Percentiles rank a stretch among this genome's conserved stretches.
These are phyloP conservation scores for Lasioglossum albipes DNA, from an alignment of 1,140 invertebrate genomes.

Conservation along the genomic window DNA sequence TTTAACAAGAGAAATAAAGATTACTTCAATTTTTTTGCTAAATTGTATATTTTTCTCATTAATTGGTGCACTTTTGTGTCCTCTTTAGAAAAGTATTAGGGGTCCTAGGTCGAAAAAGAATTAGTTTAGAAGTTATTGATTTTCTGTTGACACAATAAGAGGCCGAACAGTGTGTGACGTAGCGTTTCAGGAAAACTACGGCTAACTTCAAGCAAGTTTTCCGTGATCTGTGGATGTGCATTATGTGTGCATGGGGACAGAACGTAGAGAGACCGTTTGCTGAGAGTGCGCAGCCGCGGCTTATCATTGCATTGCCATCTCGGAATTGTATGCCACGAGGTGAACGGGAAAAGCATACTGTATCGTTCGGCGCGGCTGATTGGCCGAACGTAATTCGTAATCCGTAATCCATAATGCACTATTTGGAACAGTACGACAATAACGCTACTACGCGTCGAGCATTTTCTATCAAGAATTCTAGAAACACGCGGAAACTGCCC, in stretches of 20 bases:
- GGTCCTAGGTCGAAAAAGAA: too few relatives aligned
- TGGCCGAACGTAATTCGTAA: conserved; percentile 9
- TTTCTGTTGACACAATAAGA: too few relatives aligned
- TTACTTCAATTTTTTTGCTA: too few relatives aligned
- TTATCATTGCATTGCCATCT: conserved; percentile 34
- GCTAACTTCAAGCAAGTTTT: conserved; percentile 44
- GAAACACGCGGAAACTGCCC: neutral
- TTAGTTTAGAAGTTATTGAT: too few relatives aligned
- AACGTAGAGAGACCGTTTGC: neutral
- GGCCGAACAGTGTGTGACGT: too few relatives aligned
- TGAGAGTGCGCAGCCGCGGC: conserved; percentile 48
- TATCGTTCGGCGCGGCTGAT: conserved; percentile 12
- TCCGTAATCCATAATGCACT: neutral
- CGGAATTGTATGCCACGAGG: neutral
- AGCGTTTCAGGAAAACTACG: neutral
- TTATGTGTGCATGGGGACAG: too few relatives aligned
- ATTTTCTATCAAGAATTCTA: neutral
- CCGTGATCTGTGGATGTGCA: conserved; percentile 24
- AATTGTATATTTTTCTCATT: too few relatives aligned
- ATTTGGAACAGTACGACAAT: conserved; percentile 21
- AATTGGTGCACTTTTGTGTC: too few relatives aligned
- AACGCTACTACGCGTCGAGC: neutral
- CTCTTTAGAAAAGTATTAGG: too few relatives aligned
- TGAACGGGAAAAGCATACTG: conserved; percentile 7
- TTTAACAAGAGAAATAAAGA: too few relatives aligned